A percentile compares a stretch with the other conserved stretches of the same genome.
These are phyloP conservation scores for Gibbula magus DNA, from an alignment of 2,888 invertebrate species.

Conservation along the genomic window DNA sequence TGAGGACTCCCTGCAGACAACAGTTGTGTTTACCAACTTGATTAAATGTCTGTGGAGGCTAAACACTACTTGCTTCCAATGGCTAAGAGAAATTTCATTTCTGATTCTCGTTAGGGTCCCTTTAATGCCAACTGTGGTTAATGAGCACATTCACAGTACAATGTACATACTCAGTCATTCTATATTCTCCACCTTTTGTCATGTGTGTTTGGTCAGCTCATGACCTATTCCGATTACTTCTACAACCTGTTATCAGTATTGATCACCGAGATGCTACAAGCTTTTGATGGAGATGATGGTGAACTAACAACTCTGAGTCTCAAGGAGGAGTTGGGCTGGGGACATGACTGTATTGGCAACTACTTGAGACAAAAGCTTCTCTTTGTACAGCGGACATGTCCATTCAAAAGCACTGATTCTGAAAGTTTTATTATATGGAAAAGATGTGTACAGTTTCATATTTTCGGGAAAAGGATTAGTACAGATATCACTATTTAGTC, in stretches of 20 bases:
- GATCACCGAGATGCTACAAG: neutral
- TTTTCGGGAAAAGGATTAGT: too few relatives aligned
- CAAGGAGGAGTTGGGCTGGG: neutral
- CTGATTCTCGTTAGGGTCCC: neutral
- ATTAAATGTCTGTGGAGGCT: too few relatives aligned
- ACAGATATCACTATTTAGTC: too few relatives aligned
- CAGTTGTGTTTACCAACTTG: too few relatives aligned
- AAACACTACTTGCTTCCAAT: too few relatives aligned
- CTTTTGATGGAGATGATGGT: slow-evolving; percentile 3
- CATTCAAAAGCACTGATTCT: neutral
- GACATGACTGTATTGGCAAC: neutral
- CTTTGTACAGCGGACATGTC: neutral
- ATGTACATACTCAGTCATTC: neutral
- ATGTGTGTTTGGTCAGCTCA: neutral
- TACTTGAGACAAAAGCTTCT: neutral
- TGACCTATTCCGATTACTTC: slow-evolving; percentile 1
- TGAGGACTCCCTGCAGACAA: too few relatives aligned
- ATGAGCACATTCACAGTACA: neutral
- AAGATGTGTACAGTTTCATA: too few relatives aligned
- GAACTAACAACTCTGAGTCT: neutral
- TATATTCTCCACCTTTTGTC: neutral
- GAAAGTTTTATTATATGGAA: neutral
- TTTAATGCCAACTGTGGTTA: neutral
- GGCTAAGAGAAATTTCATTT: neutral
- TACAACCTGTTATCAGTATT: neutral